These are phyloP conservation scores for Nymphalis urticae DNA, from an alignment of 2,888 invertebrate genomes.

Conservation along the genomic window DNA sequence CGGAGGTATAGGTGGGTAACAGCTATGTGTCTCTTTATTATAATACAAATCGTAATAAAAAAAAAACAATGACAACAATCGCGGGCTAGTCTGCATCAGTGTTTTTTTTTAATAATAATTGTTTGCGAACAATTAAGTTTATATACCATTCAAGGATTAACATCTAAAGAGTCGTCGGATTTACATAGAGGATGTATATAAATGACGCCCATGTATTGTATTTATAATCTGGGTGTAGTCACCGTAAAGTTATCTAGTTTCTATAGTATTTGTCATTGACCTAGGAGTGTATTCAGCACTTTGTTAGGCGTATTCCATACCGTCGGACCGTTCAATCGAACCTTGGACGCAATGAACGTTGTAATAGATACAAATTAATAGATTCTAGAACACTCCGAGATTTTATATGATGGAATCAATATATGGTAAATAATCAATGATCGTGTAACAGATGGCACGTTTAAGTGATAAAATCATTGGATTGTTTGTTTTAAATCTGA, in stretches of 20 bases:
- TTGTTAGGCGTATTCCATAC: constrained; percentile 17
- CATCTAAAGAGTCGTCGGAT: neutral
- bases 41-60: too few relatives aligned
- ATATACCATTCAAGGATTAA: too few relatives aligned
- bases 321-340: constrained; percentile 2
- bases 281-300: constrained; percentile 8
- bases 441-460: neutral
- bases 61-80: too few relatives aligned
- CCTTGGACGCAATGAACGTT: constrained; percentile 28
- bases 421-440: constrained; percentile 1
- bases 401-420: neutral
- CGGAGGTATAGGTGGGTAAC: too few relatives aligned
- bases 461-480: too few relatives aligned
- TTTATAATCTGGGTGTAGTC: neutral
- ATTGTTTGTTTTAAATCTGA: too few relatives aligned
- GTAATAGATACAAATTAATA: constrained; percentile 28
- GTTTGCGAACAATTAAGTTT: too few relatives aligned
- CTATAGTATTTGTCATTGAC: constrained; percentile 10
- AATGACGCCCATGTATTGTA: neutral
- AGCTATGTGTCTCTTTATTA: too few relatives aligned
- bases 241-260: neutral
- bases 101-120: too few relatives aligned
- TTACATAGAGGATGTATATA: neutral
- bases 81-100: too few relatives aligned
- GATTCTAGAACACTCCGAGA: neutral